Base-by-base conservation (phyloP, 2,113 vertebrate genomes). In the Cinclus cinclus region DNA sequence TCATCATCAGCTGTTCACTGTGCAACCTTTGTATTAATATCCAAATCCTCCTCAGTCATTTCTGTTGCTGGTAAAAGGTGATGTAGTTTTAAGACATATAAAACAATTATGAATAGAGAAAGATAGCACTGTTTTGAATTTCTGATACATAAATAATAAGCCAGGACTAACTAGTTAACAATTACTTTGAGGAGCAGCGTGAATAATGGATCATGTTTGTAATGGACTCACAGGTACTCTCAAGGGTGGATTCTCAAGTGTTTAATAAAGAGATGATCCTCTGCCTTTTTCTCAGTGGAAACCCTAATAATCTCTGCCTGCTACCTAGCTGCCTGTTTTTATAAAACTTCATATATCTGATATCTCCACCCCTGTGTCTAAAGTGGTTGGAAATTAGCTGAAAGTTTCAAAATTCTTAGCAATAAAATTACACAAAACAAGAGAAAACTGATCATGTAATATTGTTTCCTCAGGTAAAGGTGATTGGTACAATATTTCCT, bases 201-300 rank as follows among this genome's bases (percentile, higher is more conserved):
- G 92, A 94, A 89, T 94, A 95, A 89, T 46, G 50, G 80, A 83
- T 85, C 42, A 17, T 87, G 83, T 94, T 94, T 95, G 52, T 87
- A 89, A 95, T 67, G 64, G 88, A 74, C 88, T 88, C 70, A n/a
- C 13, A 70, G 67, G 23, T 86, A 15, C 23, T 81, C 93, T 94
- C 94, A 73, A 93, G 87, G 75, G 92, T 94, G 24, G 18, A 95
- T 92, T 95, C 96, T 95, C 96, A 92, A 62, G 96, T 83, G 96
- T 90, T 97, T 93, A 96, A 93, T 95, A 95, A 90, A 94, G 94
- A 87, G 49, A 64, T 37, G 63, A 90, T 85, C 35, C 63, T 16
- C 71, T 96, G 92, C 76, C 76, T 92, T 95, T 94, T 95, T 94
- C 95, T 96, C 95, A 92, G 92, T 88, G 92, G 96, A 96, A 95